These are phyloP conservation scores for Eristalis intricaria DNA, from an alignment of 2,888 invertebrate genomes.

Conservation along the genomic window DNA sequence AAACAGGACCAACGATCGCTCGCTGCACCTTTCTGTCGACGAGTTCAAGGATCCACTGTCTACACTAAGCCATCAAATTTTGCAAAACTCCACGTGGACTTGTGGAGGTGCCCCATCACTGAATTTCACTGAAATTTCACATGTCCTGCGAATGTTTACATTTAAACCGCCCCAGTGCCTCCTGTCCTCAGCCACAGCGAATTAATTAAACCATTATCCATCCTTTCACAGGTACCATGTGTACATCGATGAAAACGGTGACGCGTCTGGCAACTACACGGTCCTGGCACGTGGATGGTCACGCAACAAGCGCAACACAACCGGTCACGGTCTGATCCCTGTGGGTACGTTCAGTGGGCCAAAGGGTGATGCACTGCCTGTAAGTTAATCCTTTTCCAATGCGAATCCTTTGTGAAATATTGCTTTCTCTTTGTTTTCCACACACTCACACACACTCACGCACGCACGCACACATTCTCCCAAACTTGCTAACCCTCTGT, in stretches of 20 bases:
- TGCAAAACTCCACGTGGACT: neutral
- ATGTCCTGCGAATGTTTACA: neutral
- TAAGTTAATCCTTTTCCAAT: slow-evolving; percentile 82
- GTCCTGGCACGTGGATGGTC: slow-evolving; percentile 85
- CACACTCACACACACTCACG: neutral
- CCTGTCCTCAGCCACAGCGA: neutral
- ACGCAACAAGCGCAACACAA: slow-evolving; percentile 77
- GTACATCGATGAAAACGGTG: slow-evolving; percentile 95
- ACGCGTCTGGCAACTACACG: slow-evolving; percentile 97
- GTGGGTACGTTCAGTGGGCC: slow-evolving; percentile 87
- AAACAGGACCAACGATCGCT: too few relatives aligned
- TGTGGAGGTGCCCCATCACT: too few relatives aligned
- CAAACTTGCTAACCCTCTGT: slow-evolving; percentile 10
- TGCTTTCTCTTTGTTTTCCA: neutral
- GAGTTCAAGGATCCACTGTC: too few relatives aligned
- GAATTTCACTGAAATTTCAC: neutral
- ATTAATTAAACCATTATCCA: slow-evolving; percentile 25
- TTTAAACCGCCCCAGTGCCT: neutral
- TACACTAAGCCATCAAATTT: neutral
- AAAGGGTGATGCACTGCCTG: slow-evolving; percentile 86
- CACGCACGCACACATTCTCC: neutral
- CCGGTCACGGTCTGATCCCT: slow-evolving; percentile 88
- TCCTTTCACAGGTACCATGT: slow-evolving; percentile 88
- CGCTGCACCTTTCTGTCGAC: too few relatives aligned
- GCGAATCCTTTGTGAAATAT: neutral